Conservation (phyloP, 2,797 vertebrate species). For the Eospalax fontanierii region DNA sequence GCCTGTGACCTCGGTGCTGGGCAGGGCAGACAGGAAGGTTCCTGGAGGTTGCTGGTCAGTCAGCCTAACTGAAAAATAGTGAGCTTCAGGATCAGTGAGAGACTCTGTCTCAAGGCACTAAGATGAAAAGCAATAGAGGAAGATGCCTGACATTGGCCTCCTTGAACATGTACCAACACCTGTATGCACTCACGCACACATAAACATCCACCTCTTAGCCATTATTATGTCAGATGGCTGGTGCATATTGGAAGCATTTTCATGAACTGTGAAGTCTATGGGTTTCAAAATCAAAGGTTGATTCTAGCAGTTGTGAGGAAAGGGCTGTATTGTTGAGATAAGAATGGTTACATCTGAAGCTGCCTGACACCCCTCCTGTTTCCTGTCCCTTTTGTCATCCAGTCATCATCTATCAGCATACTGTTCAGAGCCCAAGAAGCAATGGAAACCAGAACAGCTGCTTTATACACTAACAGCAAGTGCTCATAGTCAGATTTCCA, state of each 20-base stretch:
- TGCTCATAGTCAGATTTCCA: background rate
- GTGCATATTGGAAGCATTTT: background rate
- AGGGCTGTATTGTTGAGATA: background rate
- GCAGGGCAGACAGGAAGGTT: no score
- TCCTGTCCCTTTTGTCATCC: background rate
- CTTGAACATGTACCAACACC: background rate
- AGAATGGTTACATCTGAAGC: background rate
- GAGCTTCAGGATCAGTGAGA: no score
- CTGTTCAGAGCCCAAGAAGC: background rate
- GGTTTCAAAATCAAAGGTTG: background rate
- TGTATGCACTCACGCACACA: background rate
- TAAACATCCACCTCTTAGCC: background rate
- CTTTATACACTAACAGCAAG: background rate
- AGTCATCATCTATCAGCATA: fast-evolving
- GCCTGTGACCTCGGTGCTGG: no score
- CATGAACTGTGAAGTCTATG: background rate
- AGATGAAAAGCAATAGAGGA: background rate
- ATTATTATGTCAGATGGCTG: background rate
- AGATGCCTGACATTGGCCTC: background rate
- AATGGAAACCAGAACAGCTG: background rate
- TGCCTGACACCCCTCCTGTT: fast-evolving
- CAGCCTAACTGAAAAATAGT: no score
- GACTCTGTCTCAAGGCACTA: no score
- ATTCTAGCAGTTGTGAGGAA: background rate
- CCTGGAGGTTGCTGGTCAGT: no score